These are phyloP conservation scores for Spodoptera littoralis DNA, from an alignment of 2,888 invertebrate genomes.

Conservation along the genomic window DNA sequence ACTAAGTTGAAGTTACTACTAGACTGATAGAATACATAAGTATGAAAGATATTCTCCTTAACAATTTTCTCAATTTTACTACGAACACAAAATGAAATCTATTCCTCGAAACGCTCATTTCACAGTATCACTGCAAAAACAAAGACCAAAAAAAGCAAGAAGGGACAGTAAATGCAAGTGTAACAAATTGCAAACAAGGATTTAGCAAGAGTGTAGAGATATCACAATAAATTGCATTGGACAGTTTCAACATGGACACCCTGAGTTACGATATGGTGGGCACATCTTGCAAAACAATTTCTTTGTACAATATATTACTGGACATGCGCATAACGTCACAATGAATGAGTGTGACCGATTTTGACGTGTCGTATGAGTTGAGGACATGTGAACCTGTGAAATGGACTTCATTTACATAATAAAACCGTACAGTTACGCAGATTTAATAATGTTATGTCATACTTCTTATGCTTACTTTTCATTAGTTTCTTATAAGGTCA, in stretches of 20 bases:
- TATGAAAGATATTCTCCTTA: too few relatives aligned
- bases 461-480: too few relatives aligned
- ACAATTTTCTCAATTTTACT: too few relatives aligned
- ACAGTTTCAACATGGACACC: constrained; percentile 46
- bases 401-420: too few relatives aligned
- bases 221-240: constrained; percentile 52
- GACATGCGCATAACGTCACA: constrained; percentile 13
- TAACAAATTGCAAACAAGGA: constrained; percentile 50
- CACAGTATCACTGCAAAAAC: constrained; percentile 17
- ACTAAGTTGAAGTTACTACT: too few relatives aligned
- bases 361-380: constrained; percentile 5
- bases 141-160: constrained; percentile 28
- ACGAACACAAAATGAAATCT: constrained; percentile 16
- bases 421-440: too few relatives aligned
- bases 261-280: constrained; percentile 31
- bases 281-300: constrained; percentile 47
- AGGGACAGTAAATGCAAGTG: constrained; percentile 34
- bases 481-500: too few relatives aligned
- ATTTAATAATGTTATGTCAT: too few relatives aligned
- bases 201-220: constrained; percentile 45
- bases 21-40: too few relatives aligned
- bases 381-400: too few relatives aligned
- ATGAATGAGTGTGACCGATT: constrained; percentile 8
- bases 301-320: constrained; percentile 34
- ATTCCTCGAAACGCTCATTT: not conserved